A percentile compares a stretch with the other conserved stretches of the same genome.
Conservation (phyloP, 2,113 vertebrate species). For the Eretmochelys imbricata region DNA sequence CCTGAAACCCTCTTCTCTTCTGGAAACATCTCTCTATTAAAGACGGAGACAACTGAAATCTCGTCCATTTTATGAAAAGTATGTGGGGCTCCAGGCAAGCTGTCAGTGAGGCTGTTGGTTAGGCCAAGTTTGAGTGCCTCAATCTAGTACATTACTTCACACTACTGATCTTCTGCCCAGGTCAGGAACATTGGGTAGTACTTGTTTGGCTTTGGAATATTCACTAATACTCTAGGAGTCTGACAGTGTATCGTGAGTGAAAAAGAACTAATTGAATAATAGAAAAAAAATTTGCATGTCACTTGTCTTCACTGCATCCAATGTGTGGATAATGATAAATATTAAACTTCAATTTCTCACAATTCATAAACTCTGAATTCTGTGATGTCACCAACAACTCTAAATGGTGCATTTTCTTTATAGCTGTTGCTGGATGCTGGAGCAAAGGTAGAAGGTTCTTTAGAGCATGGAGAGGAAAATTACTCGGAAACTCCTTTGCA, state of each 20-base stretch:
- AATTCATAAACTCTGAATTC: slow-evolving; percentile 26
- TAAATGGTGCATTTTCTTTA: slow-evolving; percentile 68
- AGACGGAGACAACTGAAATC: slow-evolving; percentile 29
- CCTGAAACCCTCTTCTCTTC: slow-evolving; percentile 20
- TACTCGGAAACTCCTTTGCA: slow-evolving; percentile 98
- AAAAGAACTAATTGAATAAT: slow-evolving; percentile 53
- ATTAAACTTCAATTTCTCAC: slow-evolving; percentile 63
- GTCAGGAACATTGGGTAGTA: slow-evolving; percentile 18
- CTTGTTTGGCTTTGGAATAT: slow-evolving; percentile 71
- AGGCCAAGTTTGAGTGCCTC: slow-evolving; percentile 8
- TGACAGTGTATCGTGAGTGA: slow-evolving; percentile 39
- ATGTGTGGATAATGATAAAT: slow-evolving; percentile 51
- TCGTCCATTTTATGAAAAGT: slow-evolving; percentile 11
- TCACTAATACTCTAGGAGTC: slow-evolving; percentile 40
- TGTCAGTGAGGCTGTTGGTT: not conserved
- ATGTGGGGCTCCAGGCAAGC: slow-evolving; percentile 12
- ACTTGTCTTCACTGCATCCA: slow-evolving; percentile 48
- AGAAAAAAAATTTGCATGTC: slow-evolving; percentile 55
- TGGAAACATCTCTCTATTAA: slow-evolving; percentile 7
- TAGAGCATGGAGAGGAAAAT: slow-evolving; percentile 96
- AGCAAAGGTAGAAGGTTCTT: slow-evolving; percentile 95
- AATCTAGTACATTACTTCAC: slow-evolving; percentile 59
- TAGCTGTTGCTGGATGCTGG: slow-evolving; percentile 95
- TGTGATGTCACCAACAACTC: not conserved
- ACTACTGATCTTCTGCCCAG: slow-evolving; percentile 35